phyloP scores from a whole-genome alignment of 37 sponge, comb jelly and placozoan species.

The Ephydatia muelleri region DNA sequence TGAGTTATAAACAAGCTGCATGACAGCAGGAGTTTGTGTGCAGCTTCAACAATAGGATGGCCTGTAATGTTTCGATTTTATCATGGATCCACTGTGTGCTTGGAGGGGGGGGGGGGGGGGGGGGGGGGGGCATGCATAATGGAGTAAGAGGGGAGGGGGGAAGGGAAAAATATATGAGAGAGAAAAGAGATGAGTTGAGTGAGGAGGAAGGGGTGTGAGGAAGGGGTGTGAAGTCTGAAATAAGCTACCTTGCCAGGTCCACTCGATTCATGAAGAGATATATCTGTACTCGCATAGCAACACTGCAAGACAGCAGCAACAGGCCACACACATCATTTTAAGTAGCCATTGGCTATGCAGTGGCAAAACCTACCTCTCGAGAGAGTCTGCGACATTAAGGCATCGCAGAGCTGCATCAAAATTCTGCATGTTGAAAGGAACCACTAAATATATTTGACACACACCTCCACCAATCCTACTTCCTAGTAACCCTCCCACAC shows the following conservation, averaged over 20 bases:
- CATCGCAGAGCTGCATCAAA: constrained; percentile 78
- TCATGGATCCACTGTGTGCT: no score
- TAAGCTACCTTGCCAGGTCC: constrained; percentile 88
- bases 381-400: constrained; percentile 77
- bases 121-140: background rate
- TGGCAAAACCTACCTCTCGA: constrained; percentile 71
- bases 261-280: constrained; percentile 88
- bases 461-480: no score
- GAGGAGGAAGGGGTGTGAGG: background rate
- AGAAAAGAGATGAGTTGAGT: no score
- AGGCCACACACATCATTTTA: no score
- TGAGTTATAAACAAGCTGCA: no score
- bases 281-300: constrained; percentile 85
- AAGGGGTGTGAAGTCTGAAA: no score
- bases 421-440: constrained; percentile 33
- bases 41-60: no score
- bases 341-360: background rate
- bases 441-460: background rate
- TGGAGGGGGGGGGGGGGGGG: no score
- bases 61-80: no score
- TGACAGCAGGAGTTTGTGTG: no score
- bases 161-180: background rate
- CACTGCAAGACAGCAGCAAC: constrained; percentile 25
- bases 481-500: no score
- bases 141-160: background rate